A percentile compares a stretch with the other conserved stretches of the same genome.
Conservation (phyloP, 2,797 vertebrate species). For the Champsocephalus gunnari region DNA sequence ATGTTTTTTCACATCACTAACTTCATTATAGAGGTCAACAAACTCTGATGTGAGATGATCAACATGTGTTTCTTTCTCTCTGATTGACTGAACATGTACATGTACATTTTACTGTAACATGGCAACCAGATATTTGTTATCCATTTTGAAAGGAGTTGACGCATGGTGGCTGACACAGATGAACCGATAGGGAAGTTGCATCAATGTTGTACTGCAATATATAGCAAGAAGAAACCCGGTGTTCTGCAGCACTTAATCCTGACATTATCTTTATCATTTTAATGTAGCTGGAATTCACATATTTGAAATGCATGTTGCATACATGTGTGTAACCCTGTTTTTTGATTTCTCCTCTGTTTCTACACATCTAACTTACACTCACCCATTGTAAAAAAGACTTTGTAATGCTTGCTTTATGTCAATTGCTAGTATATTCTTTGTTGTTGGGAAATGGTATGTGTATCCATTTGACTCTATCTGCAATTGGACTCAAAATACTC, state of each 20-base stretch:
- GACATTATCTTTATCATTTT: slow-evolving; percentile 22
- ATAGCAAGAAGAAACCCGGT: slow-evolving; percentile 46
- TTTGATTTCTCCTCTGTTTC: slow-evolving; percentile 2
- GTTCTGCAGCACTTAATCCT: slow-evolving; percentile 31
- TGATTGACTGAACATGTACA: not conserved
- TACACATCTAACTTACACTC: not conserved
- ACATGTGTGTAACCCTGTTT: not conserved
- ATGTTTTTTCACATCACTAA: slow-evolving; percentile 55
- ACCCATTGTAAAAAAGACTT: not conserved
- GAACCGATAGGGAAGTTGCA: slow-evolving; percentile 83
- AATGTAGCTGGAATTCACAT: not conserved
- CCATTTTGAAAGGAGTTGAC: slow-evolving; percentile 61
- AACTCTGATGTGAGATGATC: not conserved
- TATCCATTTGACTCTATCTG: not conserved
- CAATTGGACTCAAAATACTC: not conserved
- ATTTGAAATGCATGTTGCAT: not conserved
- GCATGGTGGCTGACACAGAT: slow-evolving; percentile 74
- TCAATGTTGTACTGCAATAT: slow-evolving; percentile 71
- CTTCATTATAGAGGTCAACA: slow-evolving; percentile 8
- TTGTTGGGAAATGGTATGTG: not conserved
- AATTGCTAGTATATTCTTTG: not conserved
- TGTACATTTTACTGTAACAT: not conserved
- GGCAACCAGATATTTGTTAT: slow-evolving; percentile 5
- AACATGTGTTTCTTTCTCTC: not conserved
- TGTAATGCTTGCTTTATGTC: not conserved